A percentile compares a stretch with the other conserved stretches of the same genome.
These are phyloP conservation scores for Drosophila nigricruria DNA, from an alignment of 2,888 invertebrate genomes.

Conservation along the genomic window DNA sequence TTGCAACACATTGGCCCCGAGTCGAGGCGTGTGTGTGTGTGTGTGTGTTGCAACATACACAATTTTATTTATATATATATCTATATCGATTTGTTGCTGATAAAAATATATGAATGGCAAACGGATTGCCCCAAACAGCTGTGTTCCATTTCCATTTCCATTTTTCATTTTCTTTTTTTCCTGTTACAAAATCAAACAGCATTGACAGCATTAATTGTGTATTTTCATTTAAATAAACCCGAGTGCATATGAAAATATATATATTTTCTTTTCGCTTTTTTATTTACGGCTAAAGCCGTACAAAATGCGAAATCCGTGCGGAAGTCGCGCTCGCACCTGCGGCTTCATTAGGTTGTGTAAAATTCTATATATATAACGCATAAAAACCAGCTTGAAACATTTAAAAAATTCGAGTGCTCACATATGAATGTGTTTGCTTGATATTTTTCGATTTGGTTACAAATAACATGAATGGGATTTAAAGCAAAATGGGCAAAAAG, in stretches of 20 bases:
- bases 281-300: slow-evolving; percentile 3
- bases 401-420: background rate
- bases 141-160: background rate
- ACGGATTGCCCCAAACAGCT: background rate
- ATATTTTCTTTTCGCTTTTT: background rate
- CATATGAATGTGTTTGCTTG: slow-evolving; percentile 21
- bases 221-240: slow-evolving; percentile 23
- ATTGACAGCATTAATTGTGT: slow-evolving; percentile 16
- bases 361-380: slow-evolving; percentile 4
- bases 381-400: slow-evolving; percentile 22
- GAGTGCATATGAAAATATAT: background rate
- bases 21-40: background rate
- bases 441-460: slow-evolving; percentile 23
- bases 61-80: background rate
- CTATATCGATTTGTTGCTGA: slow-evolving; percentile 10
- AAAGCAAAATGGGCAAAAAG: background rate
- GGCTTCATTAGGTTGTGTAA: slow-evolving; percentile 24
- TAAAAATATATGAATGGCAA: slow-evolving; percentile 4
- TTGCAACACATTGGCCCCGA: slow-evolving; percentile 35
- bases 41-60: background rate
- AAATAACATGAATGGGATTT: slow-evolving; percentile 1
- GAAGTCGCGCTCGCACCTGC: slow-evolving; percentile 26
- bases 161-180: background rate
- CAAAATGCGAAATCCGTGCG: slow-evolving; percentile 14
- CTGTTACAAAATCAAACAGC: background rate